phyloP scores from a whole-genome alignment of 2,797 vertebrate genomes.

The Telmatherina bonti region DNA sequence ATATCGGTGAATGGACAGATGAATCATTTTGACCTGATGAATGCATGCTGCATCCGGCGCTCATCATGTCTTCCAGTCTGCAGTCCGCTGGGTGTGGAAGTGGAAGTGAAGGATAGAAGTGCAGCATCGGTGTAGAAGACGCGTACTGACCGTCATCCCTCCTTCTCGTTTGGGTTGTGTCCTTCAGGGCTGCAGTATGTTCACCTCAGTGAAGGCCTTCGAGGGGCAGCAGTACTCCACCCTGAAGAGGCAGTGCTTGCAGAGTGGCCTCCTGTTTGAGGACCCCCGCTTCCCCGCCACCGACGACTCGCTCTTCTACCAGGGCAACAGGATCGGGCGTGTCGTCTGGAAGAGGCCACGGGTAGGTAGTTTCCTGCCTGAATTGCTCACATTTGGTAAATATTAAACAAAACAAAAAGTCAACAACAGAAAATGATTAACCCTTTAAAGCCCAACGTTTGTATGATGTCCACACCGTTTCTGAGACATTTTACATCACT shows the following conservation, averaged over 20 bases:
- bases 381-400: background rate
- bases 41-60: slow-evolving; percentile 35
- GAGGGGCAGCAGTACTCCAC: slow-evolving; percentile 90
- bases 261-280: slow-evolving; percentile 91
- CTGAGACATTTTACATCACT: too few species aligned
- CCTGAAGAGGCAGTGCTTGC: slow-evolving; percentile 92
- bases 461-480: too few species aligned
- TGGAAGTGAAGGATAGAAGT: slow-evolving; percentile 4
- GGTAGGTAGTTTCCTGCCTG: slow-evolving; percentile 78
- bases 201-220: slow-evolving; percentile 90
- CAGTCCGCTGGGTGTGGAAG: slow-evolving; percentile 19
- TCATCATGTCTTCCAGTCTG: slow-evolving; percentile 42
- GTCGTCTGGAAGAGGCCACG: slow-evolving; percentile 94
- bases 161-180: slow-evolving; percentile 7
- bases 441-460: too few species aligned
- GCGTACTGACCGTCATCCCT: slow-evolving; percentile 3
- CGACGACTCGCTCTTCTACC: slow-evolving; percentile 92
- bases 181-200: slow-evolving; percentile 88
- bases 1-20: slow-evolving; percentile 60
- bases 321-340: slow-evolving; percentile 86
- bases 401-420: too few species aligned
- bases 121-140: background rate
- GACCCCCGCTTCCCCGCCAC: slow-evolving; percentile 90
- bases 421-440: too few species aligned
- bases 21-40: slow-evolving; percentile 65